Evolutionary conservation across 2,113 vertebrate genomes (phyloP).

Genomic region (Antigone vipio): DNA sequence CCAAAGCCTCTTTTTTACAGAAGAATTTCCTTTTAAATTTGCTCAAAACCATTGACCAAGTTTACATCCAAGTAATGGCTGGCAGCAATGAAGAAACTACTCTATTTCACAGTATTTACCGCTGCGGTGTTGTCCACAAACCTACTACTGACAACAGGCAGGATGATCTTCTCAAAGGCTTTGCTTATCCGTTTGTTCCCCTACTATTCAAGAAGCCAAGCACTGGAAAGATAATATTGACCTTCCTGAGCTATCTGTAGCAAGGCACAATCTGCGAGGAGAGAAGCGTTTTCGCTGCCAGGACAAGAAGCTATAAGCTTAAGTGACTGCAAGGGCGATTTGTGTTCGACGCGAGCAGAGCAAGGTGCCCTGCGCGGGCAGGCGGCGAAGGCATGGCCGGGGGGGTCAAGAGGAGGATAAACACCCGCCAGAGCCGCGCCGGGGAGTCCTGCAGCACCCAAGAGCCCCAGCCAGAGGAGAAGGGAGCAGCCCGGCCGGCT

Average conservation of each 20-base stretch:
- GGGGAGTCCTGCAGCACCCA: background rate
- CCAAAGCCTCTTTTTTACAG: background rate
- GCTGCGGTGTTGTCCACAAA: background rate
- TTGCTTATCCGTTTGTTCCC: background rate
- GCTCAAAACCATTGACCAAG: background rate
- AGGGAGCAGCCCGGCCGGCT: background rate
- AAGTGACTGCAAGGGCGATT: background rate
- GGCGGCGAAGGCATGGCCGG: rapidly evolving
- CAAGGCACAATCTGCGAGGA: background rate
- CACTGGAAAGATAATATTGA: background rate
- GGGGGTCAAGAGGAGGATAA: background rate
- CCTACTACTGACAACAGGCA: background rate
- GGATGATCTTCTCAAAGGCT: background rate
- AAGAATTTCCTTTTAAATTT: background rate
- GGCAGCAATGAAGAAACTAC: background rate
- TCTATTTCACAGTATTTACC: background rate
- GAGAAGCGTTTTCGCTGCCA: background rate
- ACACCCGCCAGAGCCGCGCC: rapidly evolving
- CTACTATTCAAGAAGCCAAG: background rate
- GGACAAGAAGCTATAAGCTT: background rate
- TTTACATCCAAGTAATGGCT: background rate
- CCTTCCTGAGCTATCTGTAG: background rate
- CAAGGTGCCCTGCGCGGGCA: background rate
- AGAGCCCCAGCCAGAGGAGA: background rate
- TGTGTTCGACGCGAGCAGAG: background rate